Evolutionary conservation across 2,797 vertebrate species (phyloP).

Genomic region (Selene dorsalis): DNA sequence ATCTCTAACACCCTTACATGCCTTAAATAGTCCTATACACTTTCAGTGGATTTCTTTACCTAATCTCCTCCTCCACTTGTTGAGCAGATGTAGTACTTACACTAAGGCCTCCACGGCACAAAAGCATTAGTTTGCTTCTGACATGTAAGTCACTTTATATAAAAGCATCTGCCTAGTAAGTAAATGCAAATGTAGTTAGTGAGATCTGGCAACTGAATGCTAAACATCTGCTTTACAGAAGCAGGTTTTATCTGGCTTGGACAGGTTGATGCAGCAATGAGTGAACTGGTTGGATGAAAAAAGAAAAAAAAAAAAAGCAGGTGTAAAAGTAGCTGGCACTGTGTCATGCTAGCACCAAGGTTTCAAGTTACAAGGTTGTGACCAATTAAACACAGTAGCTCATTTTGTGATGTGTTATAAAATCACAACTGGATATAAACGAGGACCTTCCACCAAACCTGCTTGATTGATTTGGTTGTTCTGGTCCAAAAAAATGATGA

Average conservation of each 20-base stretch:
- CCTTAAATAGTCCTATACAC: too few species aligned
- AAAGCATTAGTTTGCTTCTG: not conserved
- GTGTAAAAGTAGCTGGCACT: not conserved
- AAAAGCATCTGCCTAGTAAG: not conserved
- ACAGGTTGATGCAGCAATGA: not conserved
- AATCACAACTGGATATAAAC: not conserved
- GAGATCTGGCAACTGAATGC: conserved; percentile 10
- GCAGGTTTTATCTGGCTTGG: too few species aligned
- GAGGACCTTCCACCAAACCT: not conserved
- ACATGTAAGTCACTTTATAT: not conserved
- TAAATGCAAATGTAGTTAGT: not conserved
- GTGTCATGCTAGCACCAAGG: not conserved
- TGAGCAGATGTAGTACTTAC: not conserved
- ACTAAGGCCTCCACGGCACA: not conserved
- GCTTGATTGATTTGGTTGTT: conserved; percentile 16
- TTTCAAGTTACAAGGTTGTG: not conserved
- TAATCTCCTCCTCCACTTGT: not conserved
- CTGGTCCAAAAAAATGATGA: not conserved
- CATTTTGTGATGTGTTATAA: not conserved
- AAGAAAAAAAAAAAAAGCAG: too few species aligned
- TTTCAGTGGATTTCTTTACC: not conserved
- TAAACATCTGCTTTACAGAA: not conserved
- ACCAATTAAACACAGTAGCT: not conserved
- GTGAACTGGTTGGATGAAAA: not conserved
- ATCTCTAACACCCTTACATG: too few species aligned